Evolutionary conservation across 2,113 vertebrate species (phyloP).

Genomic region (Rhizomys pruinosus): DNA sequence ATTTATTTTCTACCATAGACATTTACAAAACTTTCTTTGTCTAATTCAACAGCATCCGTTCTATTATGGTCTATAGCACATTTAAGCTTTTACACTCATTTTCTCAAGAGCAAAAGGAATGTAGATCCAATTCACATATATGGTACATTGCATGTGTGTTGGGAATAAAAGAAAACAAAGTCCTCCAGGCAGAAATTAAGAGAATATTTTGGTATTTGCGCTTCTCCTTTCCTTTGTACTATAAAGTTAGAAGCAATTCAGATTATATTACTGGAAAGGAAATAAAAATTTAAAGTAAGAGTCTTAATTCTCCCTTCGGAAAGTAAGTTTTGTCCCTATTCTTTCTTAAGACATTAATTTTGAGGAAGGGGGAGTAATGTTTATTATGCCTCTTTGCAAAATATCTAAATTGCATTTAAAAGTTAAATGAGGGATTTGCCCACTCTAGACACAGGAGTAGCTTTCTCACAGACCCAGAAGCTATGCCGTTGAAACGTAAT

Average conservation of each 20-base stretch:
- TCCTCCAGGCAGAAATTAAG: neutral
- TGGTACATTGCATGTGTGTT: neutral
- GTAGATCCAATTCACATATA: neutral
- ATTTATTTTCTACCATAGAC: neutral
- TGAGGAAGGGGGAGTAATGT: neutral
- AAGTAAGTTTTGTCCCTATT: neutral
- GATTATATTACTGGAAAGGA: neutral
- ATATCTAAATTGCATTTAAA: neutral
- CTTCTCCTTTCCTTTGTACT: neutral
- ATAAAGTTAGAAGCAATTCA: neutral
- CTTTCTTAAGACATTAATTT: neutral
- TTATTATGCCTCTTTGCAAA: neutral
- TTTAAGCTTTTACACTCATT: neutral
- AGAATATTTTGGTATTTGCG: neutral
- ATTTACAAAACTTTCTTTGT: neutral
- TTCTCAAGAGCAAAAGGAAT: neutral
- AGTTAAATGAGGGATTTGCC: neutral
- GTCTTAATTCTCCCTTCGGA: neutral
- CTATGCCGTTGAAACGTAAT: neutral
- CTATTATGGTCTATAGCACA: neutral
- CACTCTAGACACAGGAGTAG: neutral
- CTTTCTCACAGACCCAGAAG: neutral
- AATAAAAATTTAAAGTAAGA: slow-evolving; percentile 12
- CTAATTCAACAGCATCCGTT: neutral
- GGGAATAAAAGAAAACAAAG: neutral